Evolutionary conservation across 2,113 vertebrate species (phyloP).

Genomic region (Colius striatus): DNA sequence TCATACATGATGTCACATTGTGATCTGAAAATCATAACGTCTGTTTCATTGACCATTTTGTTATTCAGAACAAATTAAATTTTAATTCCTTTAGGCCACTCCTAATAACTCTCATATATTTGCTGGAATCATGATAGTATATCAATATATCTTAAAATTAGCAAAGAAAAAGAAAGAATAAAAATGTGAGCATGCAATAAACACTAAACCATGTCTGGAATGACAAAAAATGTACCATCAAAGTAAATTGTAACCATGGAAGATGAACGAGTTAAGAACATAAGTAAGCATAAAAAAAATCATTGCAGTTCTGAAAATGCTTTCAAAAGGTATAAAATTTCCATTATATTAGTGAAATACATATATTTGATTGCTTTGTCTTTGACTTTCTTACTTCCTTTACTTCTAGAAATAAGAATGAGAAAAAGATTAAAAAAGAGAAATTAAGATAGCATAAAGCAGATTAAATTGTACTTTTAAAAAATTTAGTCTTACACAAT

Average conservation of each 20-base stretch:
- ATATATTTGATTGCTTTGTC: constrained; percentile 2
- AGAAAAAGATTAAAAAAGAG: neutral
- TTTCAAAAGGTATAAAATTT: neutral
- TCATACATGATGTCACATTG: neutral
- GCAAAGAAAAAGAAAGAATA: neutral
- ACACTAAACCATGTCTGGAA: neutral
- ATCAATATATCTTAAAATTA: neutral
- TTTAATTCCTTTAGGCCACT: neutral
- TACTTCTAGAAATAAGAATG: neutral
- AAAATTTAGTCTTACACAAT: neutral
- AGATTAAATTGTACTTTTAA: neutral
- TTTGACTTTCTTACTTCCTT: neutral
- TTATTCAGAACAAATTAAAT: neutral
- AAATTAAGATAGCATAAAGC: neutral
- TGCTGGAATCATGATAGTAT: neutral
- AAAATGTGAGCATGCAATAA: neutral
- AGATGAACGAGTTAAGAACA: neutral
- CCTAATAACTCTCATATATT: neutral
- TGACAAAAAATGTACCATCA: rapidly evolving
- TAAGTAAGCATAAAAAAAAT: neutral
- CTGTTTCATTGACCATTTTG: neutral
- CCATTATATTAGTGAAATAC: neutral
- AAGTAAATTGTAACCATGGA: neutral
- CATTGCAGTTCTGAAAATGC: neutral
- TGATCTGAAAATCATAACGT: neutral